Evolutionary conservation across 1,140 invertebrate species (phyloP), one percentile per base, ranked within the genome.

Genomic region (Drosophila gunungcola): DNA sequence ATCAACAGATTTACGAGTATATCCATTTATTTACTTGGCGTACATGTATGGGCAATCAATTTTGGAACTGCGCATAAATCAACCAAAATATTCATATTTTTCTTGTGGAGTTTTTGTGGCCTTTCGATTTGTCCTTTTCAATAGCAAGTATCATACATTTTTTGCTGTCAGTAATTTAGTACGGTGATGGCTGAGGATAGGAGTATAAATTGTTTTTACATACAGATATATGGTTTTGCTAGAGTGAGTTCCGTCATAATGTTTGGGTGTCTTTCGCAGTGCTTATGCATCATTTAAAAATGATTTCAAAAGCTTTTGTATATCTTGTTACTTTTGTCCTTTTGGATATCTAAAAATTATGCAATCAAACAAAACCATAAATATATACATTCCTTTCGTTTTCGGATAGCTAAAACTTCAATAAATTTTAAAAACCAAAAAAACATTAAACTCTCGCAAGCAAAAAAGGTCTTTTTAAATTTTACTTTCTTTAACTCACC

Each of bases 31-130:
- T 41, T 34, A 70, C 43, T 36, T 4, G 29, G 0, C 12, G 9
- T 38, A 53, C 11, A 57, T 36, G 56, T 13, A 41, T 69, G n/a
- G 52, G 21, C 65, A 70, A 70, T 72, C 68, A 72, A 70, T 70
- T 70, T 41, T n/a, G 36, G 32, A 32, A 70, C 49, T 42, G 65
- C 29, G 27, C 36, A 49, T 70, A 57, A 72, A 70, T 70, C 64
- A 56, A 36, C n/a, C 34, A 0, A 56, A 34, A 70, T 39, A 21
- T 70, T 27, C 25, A 25, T n/a, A 45, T 54, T 45, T 55, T 16
- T 11, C 53, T 65, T 49, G 29, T 29, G 9, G n/a, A 32, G 13
- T 48, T 63, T 65, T 55, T 69, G 54, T 27, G 21, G 41, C 13
- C 0, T 36, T 65, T 65, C 21, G 60, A 49, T 64, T 65, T 43